These are phyloP conservation scores for Festucalex cinctus DNA, from an alignment of 2,113 vertebrate species.

Conservation along the genomic window DNA sequence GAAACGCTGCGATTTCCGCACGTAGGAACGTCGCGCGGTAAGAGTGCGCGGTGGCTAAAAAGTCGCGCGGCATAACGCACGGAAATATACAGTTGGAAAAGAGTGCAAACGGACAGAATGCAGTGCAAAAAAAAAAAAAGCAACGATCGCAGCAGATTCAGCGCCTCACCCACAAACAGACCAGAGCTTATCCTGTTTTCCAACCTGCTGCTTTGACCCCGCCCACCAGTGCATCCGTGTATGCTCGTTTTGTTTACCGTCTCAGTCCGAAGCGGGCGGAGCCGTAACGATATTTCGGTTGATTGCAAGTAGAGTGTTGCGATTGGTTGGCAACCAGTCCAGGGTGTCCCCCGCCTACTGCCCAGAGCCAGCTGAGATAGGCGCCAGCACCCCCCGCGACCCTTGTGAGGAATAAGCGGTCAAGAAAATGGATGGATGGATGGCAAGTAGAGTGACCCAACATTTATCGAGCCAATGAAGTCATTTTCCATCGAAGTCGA, in stretches of 20 bases:
- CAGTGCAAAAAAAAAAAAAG: background rate
- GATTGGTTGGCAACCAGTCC: no score
- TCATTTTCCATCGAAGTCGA: no score
- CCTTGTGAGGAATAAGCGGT: no score
- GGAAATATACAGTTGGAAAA: slow-evolving; percentile 41
- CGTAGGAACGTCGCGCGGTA: slow-evolving; percentile 2
- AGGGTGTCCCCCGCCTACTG: no score
- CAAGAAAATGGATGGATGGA: no score
- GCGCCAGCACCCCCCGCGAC: no score
- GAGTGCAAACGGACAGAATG: slow-evolving; percentile 16
- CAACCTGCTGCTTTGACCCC: slow-evolving; percentile 59
- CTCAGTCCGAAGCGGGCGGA: slow-evolving; percentile 28
- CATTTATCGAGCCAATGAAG: no score
- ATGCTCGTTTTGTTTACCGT: slow-evolving; percentile 43
- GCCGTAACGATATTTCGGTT: background rate
- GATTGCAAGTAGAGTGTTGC: background rate
- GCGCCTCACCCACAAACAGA: slow-evolving; percentile 61
- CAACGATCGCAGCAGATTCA: slow-evolving; percentile 14
- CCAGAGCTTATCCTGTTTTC: slow-evolving; percentile 62
- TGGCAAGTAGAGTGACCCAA: no score
- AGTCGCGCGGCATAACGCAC: background rate
- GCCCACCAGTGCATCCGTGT: slow-evolving; percentile 56
- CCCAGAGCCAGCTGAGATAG: no score
- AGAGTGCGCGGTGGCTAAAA: background rate
- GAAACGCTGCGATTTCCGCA: slow-evolving; percentile 37